Conservation (phyloP, 2,797 vertebrate genomes). For the Otolemur crassicaudatus region DNA sequence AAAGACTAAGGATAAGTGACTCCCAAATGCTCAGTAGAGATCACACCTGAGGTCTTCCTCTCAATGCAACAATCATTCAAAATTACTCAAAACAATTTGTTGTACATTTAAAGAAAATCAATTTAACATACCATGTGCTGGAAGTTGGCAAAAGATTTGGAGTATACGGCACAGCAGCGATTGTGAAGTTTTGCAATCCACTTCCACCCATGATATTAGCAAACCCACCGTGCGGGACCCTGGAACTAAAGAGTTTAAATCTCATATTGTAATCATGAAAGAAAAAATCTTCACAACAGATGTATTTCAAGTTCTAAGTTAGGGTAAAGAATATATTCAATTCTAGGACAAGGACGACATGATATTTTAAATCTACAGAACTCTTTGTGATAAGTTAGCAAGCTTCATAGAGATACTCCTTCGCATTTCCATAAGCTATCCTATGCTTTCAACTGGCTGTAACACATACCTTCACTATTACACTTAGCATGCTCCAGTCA, state of each 20-base stretch:
- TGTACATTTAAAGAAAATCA: conserved; percentile 42
- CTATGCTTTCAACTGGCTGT: not conserved
- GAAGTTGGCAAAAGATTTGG: conserved; percentile 97
- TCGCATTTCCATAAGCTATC: not conserved
- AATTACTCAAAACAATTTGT: conserved; percentile 51
- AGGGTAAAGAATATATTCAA: conserved; percentile 23
- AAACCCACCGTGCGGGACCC: conserved; percentile 98
- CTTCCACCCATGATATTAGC: conserved; percentile 98
- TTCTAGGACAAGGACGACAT: not conserved
- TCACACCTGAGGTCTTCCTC: not conserved
- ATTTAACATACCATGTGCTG: conserved; percentile 94
- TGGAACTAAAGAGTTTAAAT: conserved; percentile 90
- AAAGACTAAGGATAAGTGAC: not conserved
- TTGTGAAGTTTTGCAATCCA: conserved; percentile 97
- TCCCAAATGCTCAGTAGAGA: conserved; percentile 15
- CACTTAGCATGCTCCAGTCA: not conserved
- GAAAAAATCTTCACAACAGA: not conserved
- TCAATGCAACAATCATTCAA: conserved; percentile 46
- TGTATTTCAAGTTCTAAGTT: not conserved
- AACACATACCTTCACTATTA: not conserved
- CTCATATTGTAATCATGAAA: conserved; percentile 54
- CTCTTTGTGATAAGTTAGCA: not conserved
- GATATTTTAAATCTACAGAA: not conserved
- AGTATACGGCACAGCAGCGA: conserved; percentile 96
- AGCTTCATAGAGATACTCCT: not conserved